Conservation (phyloP, 2,888 invertebrate genomes). For the Scaptodrosophila latifasciaeformis region DNA sequence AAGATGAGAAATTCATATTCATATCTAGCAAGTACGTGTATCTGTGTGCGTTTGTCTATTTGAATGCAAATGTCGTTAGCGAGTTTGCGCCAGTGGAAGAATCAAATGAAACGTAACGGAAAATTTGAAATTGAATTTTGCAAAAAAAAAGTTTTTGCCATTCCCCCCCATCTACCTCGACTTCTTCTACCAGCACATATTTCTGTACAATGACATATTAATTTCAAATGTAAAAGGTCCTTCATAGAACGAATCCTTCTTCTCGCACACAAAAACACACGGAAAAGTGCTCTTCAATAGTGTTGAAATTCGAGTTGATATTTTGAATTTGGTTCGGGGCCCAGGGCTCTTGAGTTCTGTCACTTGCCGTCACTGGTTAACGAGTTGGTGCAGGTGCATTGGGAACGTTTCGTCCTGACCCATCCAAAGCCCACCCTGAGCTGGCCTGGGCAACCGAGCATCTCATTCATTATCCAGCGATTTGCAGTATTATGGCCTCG, state of each 20-base stretch:
- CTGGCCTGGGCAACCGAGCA: conserved; percentile 24
- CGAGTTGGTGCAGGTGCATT: conserved; percentile 37
- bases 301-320: neutral
- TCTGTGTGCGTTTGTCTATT: conserved; percentile 6
- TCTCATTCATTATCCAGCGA: conserved; percentile 63
- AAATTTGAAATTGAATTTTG: conserved; percentile 53
- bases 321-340: conserved; percentile 11
- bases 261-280: neutral
- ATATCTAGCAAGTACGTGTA: too few species aligned
- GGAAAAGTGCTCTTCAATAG: conserved; percentile 39
- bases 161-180: too few species aligned
- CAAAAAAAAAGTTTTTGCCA: too few species aligned
- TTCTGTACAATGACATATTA: conserved; percentile 60
- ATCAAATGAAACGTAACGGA: conserved; percentile 11
- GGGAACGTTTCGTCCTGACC: too few species aligned
- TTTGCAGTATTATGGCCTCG: conserved; percentile 67
- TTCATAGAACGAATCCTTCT: neutral
- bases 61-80: conserved; percentile 63
- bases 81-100: conserved; percentile 12
- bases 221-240: conserved; percentile 48
- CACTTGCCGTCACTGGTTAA: conserved; percentile 29
- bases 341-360: conserved; percentile 25
- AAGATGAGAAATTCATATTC: too few species aligned
- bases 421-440: too few species aligned
- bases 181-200: conserved; percentile 25